phyloP scores from a whole-genome alignment of 2,797 vertebrate genomes.

The Loris lydekkerianus region DNA sequence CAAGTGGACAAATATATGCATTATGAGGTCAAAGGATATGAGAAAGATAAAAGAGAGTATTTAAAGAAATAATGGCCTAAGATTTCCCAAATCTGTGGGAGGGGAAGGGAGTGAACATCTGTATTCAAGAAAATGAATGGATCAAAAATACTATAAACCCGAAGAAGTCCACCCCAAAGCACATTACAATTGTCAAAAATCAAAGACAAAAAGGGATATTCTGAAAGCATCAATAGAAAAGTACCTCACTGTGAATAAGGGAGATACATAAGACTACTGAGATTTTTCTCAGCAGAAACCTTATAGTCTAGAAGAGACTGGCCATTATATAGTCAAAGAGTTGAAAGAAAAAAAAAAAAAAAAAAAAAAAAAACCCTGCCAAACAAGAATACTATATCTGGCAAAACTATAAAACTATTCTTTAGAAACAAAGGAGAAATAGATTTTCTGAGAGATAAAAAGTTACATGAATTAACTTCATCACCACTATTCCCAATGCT shows the following conservation, averaged over 20 bases:
- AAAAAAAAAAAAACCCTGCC: too few species aligned
- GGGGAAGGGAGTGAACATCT: neutral
- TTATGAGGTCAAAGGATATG: neutral
- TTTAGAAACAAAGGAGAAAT: neutral
- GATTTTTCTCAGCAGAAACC: neutral
- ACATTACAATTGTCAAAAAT: neutral
- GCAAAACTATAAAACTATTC: neutral
- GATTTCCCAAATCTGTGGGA: neutral
- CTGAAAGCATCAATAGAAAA: neutral
- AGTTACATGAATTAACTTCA: neutral
- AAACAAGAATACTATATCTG: neutral
- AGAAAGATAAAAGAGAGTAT: neutral
- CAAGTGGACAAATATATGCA: neutral
- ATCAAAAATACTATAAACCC: neutral
- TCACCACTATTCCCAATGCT: neutral
- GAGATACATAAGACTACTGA: neutral
- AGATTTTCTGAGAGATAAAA: neutral
- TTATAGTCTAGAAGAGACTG: neutral
- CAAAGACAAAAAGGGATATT: neutral
- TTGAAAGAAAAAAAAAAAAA: neutral
- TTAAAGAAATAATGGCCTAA: neutral
- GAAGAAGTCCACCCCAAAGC: neutral
- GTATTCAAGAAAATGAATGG: neutral
- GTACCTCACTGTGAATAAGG: neutral
- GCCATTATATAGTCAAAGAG: neutral